phyloP scores from a whole-genome alignment of 2,113 vertebrate species.

The Zosterops hypoxanthus region DNA sequence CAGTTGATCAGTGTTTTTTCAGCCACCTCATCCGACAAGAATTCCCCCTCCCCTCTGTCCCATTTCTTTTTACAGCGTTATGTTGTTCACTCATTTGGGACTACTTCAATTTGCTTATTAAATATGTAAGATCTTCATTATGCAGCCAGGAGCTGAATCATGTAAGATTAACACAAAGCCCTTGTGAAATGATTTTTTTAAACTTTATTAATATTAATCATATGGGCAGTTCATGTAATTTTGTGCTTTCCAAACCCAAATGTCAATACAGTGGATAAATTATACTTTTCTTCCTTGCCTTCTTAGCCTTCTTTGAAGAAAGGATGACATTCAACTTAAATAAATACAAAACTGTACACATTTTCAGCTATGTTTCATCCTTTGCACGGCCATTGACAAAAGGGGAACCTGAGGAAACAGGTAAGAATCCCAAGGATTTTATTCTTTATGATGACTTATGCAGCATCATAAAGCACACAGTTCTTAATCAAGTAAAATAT shows the following conservation, averaged over 20 bases:
- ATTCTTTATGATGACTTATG: background rate
- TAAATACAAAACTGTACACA: background rate
- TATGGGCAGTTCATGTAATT: constrained; percentile 6
- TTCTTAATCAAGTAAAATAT: background rate
- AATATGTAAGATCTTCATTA: constrained; percentile 75
- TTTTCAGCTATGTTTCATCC: background rate
- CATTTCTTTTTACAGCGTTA: background rate
- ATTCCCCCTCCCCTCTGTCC: background rate
- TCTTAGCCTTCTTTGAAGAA: constrained; percentile 10
- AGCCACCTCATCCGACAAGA: background rate
- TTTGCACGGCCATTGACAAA: background rate
- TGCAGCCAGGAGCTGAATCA: constrained; percentile 62
- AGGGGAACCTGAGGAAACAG: background rate
- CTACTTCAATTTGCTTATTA: constrained; percentile 71
- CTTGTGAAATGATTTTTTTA: constrained; percentile 50
- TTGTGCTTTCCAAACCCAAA: constrained; percentile 61
- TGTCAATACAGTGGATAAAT: constrained; percentile 64
- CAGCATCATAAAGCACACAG: background rate
- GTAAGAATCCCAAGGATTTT: background rate
- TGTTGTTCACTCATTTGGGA: constrained; percentile 58
- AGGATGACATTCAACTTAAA: constrained; percentile 23
- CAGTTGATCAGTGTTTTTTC: background rate
- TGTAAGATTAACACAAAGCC: constrained; percentile 67
- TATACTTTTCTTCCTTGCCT: background rate
- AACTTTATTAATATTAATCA: constrained; percentile 75